These are phyloP conservation scores for Phania funesta DNA, from an alignment of 2,888 invertebrate species.

Conservation along the genomic window DNA sequence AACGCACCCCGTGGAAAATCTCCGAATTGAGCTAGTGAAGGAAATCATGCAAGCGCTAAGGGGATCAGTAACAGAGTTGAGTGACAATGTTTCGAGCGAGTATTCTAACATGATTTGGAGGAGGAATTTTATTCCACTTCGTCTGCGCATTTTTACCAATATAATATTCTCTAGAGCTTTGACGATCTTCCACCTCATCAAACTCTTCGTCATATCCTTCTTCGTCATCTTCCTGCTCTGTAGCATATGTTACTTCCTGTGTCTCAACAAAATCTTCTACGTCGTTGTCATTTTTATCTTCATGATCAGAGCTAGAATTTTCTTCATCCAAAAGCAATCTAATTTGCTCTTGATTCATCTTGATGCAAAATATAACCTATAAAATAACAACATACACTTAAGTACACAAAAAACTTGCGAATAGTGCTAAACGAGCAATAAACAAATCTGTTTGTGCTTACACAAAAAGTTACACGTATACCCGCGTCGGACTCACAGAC, in stretches of 20 bases:
- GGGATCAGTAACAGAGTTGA: too few species aligned
- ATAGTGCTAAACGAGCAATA: neutral
- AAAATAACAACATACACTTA: slow-evolving; percentile 5
- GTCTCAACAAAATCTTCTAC: neutral
- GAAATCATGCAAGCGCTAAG: too few species aligned
- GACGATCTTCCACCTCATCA: neutral
- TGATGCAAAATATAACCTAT: neutral
- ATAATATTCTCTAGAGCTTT: neutral
- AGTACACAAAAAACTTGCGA: neutral
- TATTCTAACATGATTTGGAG: neutral
- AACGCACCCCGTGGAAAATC: too few species aligned
- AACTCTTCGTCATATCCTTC: neutral
- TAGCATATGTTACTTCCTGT: neutral
- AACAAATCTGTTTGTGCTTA: neutral
- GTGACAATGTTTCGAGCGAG: neutral
- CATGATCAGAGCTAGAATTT: neutral
- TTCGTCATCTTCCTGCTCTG: neutral
- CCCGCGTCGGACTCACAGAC: slow-evolving; percentile 26
- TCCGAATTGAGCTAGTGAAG: too few species aligned
- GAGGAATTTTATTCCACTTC: neutral
- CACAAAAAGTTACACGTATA: slow-evolving; percentile 26
- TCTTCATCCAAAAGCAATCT: neutral
- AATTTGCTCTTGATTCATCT: neutral
- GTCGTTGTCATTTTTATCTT: too few species aligned
- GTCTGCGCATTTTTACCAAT: neutral